Percentiles rank a stretch among this genome's conserved stretches.
Conservation (phyloP, 2,797 vertebrate genomes). For the Pseudopleuronectes americanus region DNA sequence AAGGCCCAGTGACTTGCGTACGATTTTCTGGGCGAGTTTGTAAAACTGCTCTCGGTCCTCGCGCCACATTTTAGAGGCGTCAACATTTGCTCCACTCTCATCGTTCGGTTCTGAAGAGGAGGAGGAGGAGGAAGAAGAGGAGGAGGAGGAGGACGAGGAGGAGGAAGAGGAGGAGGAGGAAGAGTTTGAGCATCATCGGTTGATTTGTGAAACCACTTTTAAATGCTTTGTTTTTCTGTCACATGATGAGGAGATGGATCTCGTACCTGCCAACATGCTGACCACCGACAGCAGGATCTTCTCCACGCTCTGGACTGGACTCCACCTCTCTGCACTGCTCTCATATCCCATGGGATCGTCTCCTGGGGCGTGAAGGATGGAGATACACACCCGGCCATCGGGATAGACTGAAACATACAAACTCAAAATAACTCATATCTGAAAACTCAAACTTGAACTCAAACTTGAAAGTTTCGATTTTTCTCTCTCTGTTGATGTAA, state of each 20-base stretch:
- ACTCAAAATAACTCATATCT: too few species aligned
- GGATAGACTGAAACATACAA: conserved; percentile 89
- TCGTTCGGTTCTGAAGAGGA: conserved; percentile 91
- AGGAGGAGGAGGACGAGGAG: neutral
- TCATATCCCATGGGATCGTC: conserved; percentile 99
- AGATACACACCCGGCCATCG: conserved; percentile 96
- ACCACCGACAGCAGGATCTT: conserved; percentile 96
- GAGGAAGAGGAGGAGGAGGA: neutral
- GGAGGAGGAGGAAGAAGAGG: neutral
- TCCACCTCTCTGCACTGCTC: conserved; percentile 98
- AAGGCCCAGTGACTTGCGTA: conserved; percentile 94
- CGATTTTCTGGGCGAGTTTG: conserved; percentile 92
- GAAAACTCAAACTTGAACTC: too few species aligned
- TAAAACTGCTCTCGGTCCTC: conserved; percentile 95
- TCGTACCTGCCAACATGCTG: conserved; percentile 94
- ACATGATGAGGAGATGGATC: neutral
- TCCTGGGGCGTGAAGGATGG: conserved; percentile 95
- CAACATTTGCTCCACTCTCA: conserved; percentile 96
- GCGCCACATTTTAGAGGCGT: conserved; percentile 98
- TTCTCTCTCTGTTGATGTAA: too few species aligned
- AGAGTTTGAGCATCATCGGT: too few species aligned
- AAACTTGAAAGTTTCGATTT: too few species aligned
- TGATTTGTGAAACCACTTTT: too few species aligned
- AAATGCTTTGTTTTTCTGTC: neutral
- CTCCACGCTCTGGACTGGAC: conserved; percentile 97